These are phyloP conservation scores for Capricornis sumatraensis DNA, from an alignment of 2,113 vertebrate species.

Conservation along the genomic window DNA sequence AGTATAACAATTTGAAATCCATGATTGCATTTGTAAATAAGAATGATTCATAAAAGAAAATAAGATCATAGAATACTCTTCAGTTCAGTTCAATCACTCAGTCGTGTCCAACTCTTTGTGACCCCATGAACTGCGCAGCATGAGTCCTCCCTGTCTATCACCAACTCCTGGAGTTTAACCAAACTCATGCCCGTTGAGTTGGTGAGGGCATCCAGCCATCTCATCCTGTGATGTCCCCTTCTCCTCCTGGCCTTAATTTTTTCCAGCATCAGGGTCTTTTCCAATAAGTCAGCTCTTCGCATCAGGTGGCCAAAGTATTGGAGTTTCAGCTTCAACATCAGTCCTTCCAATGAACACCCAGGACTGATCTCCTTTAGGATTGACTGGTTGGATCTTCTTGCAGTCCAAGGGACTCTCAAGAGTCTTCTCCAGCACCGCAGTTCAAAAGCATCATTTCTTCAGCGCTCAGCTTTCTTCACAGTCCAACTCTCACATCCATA, in stretches of 20 bases:
- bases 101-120: not conserved
- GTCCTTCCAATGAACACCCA: not conserved
- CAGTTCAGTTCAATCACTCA: not conserved
- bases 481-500: not conserved
- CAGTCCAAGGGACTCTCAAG: not conserved
- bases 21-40: not conserved
- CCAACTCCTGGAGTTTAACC: not conserved
- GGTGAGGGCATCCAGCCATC: not conserved
- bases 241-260: not conserved
- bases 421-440: not conserved
- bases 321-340: not conserved
- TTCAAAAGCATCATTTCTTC: not conserved
- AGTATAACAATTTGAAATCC: not conserved
- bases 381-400: not conserved
- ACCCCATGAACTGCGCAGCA: not conserved
- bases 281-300: not conserved
- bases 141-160: not conserved
- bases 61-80: not conserved
- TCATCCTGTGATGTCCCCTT: not conserved
- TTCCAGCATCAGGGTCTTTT: not conserved
- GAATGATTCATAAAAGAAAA: not conserved
- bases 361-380: not conserved
- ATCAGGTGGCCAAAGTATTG: not conserved
- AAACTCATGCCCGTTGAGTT: not conserved
- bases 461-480: not conserved